Conservation (phyloP, 2,888 invertebrate genomes). For the Thelaira solivaga region DNA sequence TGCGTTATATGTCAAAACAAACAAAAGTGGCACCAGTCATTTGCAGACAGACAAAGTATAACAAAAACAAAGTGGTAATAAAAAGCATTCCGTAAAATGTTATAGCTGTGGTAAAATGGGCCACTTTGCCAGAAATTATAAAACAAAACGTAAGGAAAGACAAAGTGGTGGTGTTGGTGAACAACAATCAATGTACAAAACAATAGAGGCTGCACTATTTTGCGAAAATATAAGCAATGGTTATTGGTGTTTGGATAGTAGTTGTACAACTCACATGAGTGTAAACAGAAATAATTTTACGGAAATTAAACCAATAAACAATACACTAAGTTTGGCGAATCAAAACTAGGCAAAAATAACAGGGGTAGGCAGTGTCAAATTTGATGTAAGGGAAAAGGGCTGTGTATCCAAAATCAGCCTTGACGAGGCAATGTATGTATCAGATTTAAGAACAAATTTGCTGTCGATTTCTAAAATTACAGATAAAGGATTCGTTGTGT, state of each 20-base stretch:
- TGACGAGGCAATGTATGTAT: slow-evolving; percentile 49
- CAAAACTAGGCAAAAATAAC: background rate
- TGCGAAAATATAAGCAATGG: background rate
- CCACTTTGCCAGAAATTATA: slow-evolving; percentile 11
- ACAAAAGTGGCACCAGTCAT: background rate
- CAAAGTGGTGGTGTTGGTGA: slow-evolving; percentile 7
- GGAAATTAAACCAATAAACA: background rate
- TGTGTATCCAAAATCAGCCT: slow-evolving; percentile 17
- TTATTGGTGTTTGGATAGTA: slow-evolving; percentile 37
- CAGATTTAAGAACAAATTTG: slow-evolving; percentile 49
- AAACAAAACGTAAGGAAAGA: slow-evolving; percentile 24
- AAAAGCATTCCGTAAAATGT: background rate
- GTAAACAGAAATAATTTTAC: background rate
- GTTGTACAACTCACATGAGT: slow-evolving; percentile 18
- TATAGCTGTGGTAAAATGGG: slow-evolving; percentile 30
- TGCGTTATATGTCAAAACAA: slow-evolving; percentile 5
- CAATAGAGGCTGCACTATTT: slow-evolving; percentile 6
- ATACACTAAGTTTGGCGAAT: background rate
- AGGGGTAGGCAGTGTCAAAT: slow-evolving; percentile 43
- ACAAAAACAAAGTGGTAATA: background rate
- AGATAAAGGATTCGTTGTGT: no score
- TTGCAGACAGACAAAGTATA: background rate
- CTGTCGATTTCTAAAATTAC: slow-evolving; percentile 36
- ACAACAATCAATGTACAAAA: slow-evolving; percentile 4
- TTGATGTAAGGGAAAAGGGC: slow-evolving; percentile 5